Conservation (phyloP, 2,113 vertebrate genomes). For the Nesogale talazaci region DNA sequence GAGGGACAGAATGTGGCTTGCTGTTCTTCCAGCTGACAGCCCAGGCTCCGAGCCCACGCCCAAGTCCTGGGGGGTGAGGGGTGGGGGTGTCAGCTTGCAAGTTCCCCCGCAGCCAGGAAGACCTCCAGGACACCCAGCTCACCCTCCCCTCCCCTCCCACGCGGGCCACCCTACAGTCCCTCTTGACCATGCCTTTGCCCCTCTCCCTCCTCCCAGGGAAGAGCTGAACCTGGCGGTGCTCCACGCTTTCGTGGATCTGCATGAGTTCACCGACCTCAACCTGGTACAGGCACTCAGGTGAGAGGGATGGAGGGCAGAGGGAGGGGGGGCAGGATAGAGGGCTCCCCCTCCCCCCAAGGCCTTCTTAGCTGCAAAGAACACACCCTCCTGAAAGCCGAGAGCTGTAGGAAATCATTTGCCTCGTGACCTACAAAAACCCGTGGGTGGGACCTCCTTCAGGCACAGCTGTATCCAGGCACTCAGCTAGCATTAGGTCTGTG, state of each 20-base stretch:
- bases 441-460: not conserved
- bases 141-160: too few relatives aligned
- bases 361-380: not conserved
- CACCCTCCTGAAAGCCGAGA: not conserved
- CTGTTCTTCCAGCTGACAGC: too few relatives aligned
- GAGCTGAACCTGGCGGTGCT: constrained; percentile 95
- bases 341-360: not conserved
- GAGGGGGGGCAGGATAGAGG: not conserved
- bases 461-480: not conserved
- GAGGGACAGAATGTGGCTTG: not conserved
- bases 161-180: fast-evolving
- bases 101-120: not conserved
- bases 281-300: constrained; percentile 95
- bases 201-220: constrained; percentile 84
- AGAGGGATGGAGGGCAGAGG: constrained; percentile 38
- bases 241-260: constrained; percentile 94
- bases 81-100: too few relatives aligned
- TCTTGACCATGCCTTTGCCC: not conserved
- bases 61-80: too few relatives aligned
- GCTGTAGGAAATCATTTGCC: fast-evolving
- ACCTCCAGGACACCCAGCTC: not conserved
- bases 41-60: too few relatives aligned
- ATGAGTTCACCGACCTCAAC: constrained; percentile 96
- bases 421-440: fast-evolving
- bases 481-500: not conserved